Evolutionary conservation across 2,888 invertebrate genomes (phyloP).

Genomic region (Balanococcus diminutus): DNA sequence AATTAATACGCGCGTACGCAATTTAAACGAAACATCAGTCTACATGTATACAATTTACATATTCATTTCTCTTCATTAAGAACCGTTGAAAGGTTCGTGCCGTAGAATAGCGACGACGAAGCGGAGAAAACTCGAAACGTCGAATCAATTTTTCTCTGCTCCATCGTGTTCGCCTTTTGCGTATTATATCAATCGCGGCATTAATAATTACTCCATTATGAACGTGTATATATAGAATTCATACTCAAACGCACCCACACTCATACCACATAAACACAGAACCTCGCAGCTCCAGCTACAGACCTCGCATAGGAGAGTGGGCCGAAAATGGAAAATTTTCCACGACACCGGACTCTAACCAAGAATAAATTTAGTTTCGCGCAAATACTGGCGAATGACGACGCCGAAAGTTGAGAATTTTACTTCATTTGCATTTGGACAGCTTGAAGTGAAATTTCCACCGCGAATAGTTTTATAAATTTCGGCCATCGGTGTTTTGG

Average conservation of each 20-base stretch:
- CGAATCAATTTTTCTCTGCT: background rate
- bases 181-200: background rate
- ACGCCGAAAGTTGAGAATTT: background rate
- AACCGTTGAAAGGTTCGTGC: background rate
- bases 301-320: too few species aligned
- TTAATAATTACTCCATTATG: slow-evolving; percentile 11
- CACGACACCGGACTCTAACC: background rate
- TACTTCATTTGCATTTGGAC: background rate
- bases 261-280: too few species aligned
- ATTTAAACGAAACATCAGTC: background rate
- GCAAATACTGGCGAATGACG: too few species aligned
- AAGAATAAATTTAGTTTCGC: background rate
- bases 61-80: background rate
- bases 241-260: too few species aligned
- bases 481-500: too few species aligned
- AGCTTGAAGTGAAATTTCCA: background rate
- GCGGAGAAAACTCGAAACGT: background rate
- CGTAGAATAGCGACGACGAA: background rate
- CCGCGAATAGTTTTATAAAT: background rate
- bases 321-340: background rate
- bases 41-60: slow-evolving; percentile 1
- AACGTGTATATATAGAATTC: background rate
- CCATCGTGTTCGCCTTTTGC: background rate
- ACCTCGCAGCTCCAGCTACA: background rate
- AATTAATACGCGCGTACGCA: background rate